These are phyloP conservation scores for Zaprionus lachaisei DNA, from an alignment of 1,140 invertebrate species.

Conservation along the genomic window DNA sequence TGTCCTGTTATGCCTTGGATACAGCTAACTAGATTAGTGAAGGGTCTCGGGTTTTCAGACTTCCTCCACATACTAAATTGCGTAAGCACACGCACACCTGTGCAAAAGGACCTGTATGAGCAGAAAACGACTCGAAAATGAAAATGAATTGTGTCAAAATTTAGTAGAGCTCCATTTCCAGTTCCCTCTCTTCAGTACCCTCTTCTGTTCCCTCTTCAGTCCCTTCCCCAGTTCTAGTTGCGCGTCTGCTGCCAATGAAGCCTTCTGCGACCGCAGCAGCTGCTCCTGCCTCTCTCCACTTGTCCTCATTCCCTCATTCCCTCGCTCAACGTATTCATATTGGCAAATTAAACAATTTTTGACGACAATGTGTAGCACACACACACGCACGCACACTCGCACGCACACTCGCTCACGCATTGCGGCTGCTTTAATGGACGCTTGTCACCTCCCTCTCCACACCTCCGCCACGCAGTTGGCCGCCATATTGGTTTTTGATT, in stretches of 20 bases:
- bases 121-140: background rate
- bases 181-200: too few species aligned
- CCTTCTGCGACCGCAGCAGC: background rate
- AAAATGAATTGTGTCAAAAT: background rate
- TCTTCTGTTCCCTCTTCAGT: background rate
- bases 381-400: background rate
- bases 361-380: background rate
- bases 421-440: constrained; percentile 2
- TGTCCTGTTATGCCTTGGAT: background rate
- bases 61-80: background rate
- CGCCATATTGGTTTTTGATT: constrained; percentile 16
- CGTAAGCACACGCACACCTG: background rate
- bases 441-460: background rate
- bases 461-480: background rate
- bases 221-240: background rate
- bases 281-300: background rate
- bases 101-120: background rate
- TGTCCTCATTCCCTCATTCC: background rate
- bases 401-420: background rate
- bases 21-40: background rate
- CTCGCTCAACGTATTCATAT: constrained; percentile 2
- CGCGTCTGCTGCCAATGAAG: background rate
- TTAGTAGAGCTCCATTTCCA: background rate
- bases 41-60: background rate
- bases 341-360: constrained; percentile 2